Evolutionary conservation across 2,113 vertebrate genomes (phyloP).

Genomic region (Mobula hypostoma): DNA sequence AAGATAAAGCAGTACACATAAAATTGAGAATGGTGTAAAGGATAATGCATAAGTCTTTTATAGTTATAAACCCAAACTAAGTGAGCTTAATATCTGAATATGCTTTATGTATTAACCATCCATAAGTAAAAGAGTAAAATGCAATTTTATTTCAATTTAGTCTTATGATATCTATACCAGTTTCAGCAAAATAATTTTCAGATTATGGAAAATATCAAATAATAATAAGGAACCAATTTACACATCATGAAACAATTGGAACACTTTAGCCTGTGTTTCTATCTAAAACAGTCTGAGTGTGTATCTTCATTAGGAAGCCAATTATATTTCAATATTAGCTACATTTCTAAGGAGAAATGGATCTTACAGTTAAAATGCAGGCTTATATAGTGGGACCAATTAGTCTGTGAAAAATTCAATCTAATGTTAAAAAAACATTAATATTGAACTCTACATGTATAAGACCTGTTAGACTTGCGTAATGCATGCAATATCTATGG

Average conservation of each 20-base stretch:
- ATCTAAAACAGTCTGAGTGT: not conserved
- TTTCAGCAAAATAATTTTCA: not conserved
- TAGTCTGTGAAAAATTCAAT: not conserved
- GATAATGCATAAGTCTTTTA: not conserved
- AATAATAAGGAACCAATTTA: slow-evolving; percentile 17
- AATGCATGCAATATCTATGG: not conserved
- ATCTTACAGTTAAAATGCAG: not conserved
- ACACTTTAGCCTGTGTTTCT: not conserved
- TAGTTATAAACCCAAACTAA: not conserved
- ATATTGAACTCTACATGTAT: not conserved
- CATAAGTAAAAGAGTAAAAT: not conserved
- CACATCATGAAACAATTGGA: not conserved
- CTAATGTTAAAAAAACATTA: not conserved
- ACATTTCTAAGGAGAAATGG: not conserved
- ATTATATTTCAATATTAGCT: slow-evolving; percentile 15
- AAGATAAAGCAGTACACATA: not conserved
- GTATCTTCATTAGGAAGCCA: not conserved
- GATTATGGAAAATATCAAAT: not conserved
- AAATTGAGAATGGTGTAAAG: not conserved
- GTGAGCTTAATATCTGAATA: not conserved
- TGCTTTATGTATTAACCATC: not conserved
- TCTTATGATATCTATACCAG: not conserved
- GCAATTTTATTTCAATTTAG: not conserved
- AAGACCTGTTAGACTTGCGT: not conserved
- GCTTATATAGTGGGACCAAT: not conserved